Evolutionary conservation across 2,888 invertebrate species (phyloP), one percentile per base, ranked within the genome.

Genomic region (Phaedon cochleariae): DNA sequence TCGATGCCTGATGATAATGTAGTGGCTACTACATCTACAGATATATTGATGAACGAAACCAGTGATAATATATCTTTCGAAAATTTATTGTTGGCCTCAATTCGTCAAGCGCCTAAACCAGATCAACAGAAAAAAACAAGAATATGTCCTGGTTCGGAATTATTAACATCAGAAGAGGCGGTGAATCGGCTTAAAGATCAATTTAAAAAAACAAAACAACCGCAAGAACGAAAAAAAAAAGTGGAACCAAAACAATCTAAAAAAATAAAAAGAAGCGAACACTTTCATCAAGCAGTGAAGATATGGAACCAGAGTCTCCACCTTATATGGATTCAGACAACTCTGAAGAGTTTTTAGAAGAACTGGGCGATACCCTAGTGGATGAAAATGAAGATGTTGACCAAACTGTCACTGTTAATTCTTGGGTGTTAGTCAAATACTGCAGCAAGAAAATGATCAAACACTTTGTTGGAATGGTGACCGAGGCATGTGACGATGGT

Each of bases 271-370:
- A 59, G 59, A 64, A 59, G 59, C 52, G 18, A 22, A n/a, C 22
- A 34, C 51, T 59, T 58, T 58, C 29, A 15, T 58, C 49, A 45
- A 46, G 59, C 59, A 60, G 64, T 55, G 65, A 61, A 61, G 57
- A 65, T 52, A 49, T 59, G 20, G 65, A 65, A 52, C 57, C 55
- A 29, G 57, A 65, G 53, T 57, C 61, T 37, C 54, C 54, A 4
- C 41, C 45, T 61, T 64, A 54, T 61, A 58, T 65, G 61, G 65
- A 65, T 51, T 62, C 65, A 29, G 61, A 65, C 59, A 61, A 61
- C 54, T 59, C 54, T 37, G 53, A 64, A 64, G 59, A 64, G 34
- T 37, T 54, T 34, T 60, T 9, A 37, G 26, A 64, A 54, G 59
- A 64, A 29, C 12, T 54, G 20, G 59, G 18, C 49, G 31, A 59